phyloP scores from a whole-genome alignment of 30 jellyfish, hydroid and myxozoan species.

The Aurelia aurita region DNA sequence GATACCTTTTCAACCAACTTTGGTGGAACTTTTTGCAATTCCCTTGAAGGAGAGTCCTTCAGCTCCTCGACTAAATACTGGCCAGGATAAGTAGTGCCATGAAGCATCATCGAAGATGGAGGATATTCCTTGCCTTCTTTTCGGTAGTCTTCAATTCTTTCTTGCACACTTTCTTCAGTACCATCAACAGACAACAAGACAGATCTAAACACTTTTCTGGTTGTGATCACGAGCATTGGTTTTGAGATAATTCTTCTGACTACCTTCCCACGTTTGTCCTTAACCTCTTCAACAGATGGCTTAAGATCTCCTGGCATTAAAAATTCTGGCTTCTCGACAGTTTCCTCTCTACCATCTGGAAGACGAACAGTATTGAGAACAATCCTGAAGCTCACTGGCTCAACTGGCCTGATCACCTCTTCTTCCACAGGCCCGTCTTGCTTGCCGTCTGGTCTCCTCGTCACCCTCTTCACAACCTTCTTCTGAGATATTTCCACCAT shows the following conservation, averaged over 20 bases:
- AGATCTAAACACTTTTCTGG: constrained; percentile 55
- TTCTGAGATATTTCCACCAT: constrained; percentile 74
- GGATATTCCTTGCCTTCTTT: constrained; percentile 11
- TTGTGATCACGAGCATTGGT: constrained; percentile 55
- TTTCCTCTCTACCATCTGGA: constrained; percentile 69
- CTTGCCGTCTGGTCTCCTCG: constrained; percentile 77
- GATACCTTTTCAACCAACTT: constrained; percentile 78
- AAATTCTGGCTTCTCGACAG: constrained; percentile 69
- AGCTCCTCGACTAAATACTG: not conserved
- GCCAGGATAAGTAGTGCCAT: not conserved
- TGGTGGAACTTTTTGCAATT: constrained; percentile 30
- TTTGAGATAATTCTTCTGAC: constrained; percentile 39
- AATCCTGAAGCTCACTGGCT: constrained; percentile 58
- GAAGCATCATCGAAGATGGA: not conserved
- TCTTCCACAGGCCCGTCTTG: constrained; percentile 85
- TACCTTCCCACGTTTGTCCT: constrained; percentile 48
- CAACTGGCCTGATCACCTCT: constrained; percentile 70
- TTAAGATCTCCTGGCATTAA: constrained; percentile 61
- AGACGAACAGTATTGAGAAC: constrained; percentile 57
- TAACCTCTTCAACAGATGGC: constrained; percentile 33
- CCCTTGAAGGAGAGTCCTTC: constrained; percentile 20
- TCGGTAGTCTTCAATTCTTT: constrained; percentile 51
- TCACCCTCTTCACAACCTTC: constrained; percentile 68
- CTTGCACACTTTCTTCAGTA: constrained; percentile 58
- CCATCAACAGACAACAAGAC: constrained; percentile 56